Conservation (phyloP, 2,797 vertebrate genomes). For the Smutsia gigantea region DNA sequence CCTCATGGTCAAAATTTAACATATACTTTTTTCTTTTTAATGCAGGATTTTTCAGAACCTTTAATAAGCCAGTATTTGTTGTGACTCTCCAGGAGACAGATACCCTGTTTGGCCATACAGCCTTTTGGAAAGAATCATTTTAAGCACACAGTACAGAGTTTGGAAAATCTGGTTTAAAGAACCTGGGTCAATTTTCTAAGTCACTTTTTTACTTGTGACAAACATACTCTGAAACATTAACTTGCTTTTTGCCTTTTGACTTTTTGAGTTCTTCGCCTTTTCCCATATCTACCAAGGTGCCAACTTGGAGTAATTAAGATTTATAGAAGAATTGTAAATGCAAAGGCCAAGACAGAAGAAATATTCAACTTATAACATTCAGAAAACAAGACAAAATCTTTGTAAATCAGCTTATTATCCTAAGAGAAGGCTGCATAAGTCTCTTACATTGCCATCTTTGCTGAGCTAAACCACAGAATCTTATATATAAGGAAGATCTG, state of each 20-base stretch:
- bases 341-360: conserved; percentile 33
- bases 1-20: not conserved
- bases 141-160: not conserved
- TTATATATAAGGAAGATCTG: not conserved
- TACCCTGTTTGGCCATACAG: not conserved
- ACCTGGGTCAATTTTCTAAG: not conserved
- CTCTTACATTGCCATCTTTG: not conserved
- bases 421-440: not conserved
- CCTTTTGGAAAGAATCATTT: conserved; percentile 9
- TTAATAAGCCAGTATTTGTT: conserved; percentile 1
- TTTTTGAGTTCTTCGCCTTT: conserved; percentile 27
- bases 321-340: not conserved
- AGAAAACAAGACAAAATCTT: conserved; percentile 31
- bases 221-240: not conserved
- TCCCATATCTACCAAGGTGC: not conserved
- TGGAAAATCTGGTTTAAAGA: conserved; percentile 35
- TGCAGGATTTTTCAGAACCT: not conserved
- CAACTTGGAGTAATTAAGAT: not conserved
- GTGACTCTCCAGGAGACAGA: not conserved
- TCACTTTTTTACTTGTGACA: conserved; percentile 24
- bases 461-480: not conserved
- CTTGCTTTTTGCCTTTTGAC: conserved; percentile 29
- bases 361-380: conserved; percentile 37
- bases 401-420: conserved; percentile 20
- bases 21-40: not conserved